These are phyloP conservation scores for Rotaria sp. DNA, from an alignment of 2,888 invertebrate species.

Conservation along the genomic window DNA sequence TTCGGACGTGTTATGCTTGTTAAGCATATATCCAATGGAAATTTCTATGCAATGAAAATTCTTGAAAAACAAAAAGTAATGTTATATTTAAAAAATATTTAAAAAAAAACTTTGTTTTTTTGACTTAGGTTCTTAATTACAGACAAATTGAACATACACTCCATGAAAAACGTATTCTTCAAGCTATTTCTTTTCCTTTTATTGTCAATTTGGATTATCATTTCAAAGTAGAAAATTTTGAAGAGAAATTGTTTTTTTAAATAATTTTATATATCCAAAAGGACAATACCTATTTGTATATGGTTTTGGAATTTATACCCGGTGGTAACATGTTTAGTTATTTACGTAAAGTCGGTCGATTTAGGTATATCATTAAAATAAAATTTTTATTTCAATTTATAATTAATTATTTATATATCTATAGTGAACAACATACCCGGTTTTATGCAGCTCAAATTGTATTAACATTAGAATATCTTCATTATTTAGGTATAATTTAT, in stretches of 20 bases:
- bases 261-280: constrained; percentile 48
- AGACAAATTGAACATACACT: constrained; percentile 99
- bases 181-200: constrained; percentile 97
- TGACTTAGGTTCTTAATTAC: constrained; percentile 77
- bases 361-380: constrained; percentile 58
- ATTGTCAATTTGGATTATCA: constrained; percentile 94
- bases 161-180: constrained; percentile 95
- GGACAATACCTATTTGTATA: constrained; percentile 98
- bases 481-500: constrained; percentile 96
- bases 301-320: constrained; percentile 98
- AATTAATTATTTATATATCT: not conserved
- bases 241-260: not conserved
- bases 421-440: constrained; percentile 89
- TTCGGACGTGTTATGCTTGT: constrained; percentile 99
- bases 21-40: constrained; percentile 89
- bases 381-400: not conserved
- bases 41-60: constrained; percentile 99
- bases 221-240: constrained; percentile 66
- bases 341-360: constrained; percentile 89
- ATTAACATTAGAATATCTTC: constrained; percentile 96
- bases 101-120: not conserved
- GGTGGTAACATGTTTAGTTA: constrained; percentile 99
- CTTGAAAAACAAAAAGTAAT: constrained; percentile 93
- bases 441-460: constrained; percentile 99
- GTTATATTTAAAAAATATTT: not conserved